A percentile compares a stretch with the other conserved stretches of the same genome.
phyloP scores from a whole-genome alignment of 2,888 invertebrate genomes.

The Troilus luridus region DNA sequence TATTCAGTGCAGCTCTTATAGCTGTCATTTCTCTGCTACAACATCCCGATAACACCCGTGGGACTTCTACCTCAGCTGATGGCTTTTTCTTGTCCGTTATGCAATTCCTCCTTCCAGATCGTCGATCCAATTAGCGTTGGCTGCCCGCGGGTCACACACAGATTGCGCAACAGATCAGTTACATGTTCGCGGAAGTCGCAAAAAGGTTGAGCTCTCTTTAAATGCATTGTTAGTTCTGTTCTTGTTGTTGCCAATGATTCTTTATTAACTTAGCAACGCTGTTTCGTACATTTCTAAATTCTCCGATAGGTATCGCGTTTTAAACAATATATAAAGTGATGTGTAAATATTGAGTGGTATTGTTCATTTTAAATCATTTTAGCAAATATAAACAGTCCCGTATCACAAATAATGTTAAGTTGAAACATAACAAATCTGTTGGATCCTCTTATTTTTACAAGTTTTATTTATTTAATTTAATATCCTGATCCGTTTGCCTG shows the following conservation, averaged over 20 bases:
- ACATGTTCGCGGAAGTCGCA: slow-evolving; percentile 15
- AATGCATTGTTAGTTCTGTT: slow-evolving; percentile 25
- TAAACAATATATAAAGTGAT: no score
- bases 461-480: no score
- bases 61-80: not conserved
- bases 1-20: not conserved
- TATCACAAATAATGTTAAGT: no score
- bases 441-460: no score
- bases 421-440: no score
- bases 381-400: no score
- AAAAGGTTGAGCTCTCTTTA: slow-evolving; percentile 1
- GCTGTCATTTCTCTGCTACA: not conserved
- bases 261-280: not conserved
- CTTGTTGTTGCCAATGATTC: not conserved
- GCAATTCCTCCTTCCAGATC: not conserved
- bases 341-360: no score
- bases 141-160: not conserved
- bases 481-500: no score
- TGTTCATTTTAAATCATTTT: no score
- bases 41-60: not conserved
- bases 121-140: slow-evolving; percentile 8
- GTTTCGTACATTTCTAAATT: not conserved
- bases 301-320: no score
- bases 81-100: not conserved
- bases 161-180: not conserved